Evolutionary conservation across 2,888 invertebrate species (phyloP).

Genomic region (Clusia tigrina): DNA sequence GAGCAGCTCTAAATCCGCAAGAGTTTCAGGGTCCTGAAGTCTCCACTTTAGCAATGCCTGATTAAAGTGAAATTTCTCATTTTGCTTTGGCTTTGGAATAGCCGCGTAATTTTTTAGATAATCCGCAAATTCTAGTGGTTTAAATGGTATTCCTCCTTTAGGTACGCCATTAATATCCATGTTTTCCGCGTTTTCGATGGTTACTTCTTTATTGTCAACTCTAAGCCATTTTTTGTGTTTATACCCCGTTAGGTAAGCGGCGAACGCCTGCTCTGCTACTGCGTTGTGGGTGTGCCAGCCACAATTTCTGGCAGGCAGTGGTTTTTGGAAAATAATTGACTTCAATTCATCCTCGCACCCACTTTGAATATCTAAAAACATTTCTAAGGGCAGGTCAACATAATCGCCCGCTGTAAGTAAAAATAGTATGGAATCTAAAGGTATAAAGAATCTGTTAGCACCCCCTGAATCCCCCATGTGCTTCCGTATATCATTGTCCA

Average conservation of each 20-base stretch:
- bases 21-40: conserved; percentile 22
- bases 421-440: conserved; percentile 50
- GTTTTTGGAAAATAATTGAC: conserved; percentile 45
- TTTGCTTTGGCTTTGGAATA: not conserved
- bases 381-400: conserved; percentile 52
- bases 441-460: conserved; percentile 37
- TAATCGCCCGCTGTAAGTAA: conserved; percentile 48
- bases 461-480: conserved; percentile 11
- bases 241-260: conserved; percentile 27
- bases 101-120: conserved; percentile 26
- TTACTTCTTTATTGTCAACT: not conserved
- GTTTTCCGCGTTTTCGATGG: not conserved
- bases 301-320: conserved; percentile 50
- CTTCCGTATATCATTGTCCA: not conserved
- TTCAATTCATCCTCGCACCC: conserved; percentile 26
- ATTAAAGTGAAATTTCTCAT: conserved; percentile 34
- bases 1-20: conserved; percentile 32
- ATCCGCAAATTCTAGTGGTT: conserved; percentile 29
- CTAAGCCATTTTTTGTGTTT: conserved; percentile 38
- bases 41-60: conserved; percentile 44
- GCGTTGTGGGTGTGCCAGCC: conserved; percentile 54
- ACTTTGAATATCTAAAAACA: conserved; percentile 38
- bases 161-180: not conserved
- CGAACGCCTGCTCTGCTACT: conserved; percentile 40
- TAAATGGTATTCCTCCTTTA: conserved; percentile 24